These are phyloP conservation scores for Chroicocephalus ridibundus DNA, from an alignment of 2,113 vertebrate genomes.

Conservation along the genomic window DNA sequence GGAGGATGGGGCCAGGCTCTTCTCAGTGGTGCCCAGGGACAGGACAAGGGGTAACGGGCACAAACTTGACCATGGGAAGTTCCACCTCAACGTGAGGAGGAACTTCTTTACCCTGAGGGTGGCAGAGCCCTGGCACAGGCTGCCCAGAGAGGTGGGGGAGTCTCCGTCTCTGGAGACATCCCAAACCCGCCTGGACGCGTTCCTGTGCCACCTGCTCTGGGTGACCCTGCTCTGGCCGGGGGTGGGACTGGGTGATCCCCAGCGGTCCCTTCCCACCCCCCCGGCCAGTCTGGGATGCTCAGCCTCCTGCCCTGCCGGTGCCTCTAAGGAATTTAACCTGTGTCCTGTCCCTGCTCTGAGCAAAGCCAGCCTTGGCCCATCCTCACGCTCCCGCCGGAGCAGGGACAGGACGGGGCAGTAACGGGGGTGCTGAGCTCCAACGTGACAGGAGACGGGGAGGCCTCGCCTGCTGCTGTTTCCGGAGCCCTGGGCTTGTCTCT, in stretches of 20 bases:
- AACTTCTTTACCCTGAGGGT: neutral
- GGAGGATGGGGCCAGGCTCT: neutral
- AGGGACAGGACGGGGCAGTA: neutral
- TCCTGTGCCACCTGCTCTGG: neutral
- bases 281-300: neutral
- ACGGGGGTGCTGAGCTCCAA: neutral
- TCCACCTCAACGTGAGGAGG: neutral
- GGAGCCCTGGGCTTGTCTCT: accelerated
- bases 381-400: accelerated
- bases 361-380: accelerated
- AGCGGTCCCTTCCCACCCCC: neutral
- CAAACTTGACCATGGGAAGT: neutral
- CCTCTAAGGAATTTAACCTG: neutral
- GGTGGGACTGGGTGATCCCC: neutral
- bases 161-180: too few species aligned
- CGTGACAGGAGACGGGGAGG: accelerated
- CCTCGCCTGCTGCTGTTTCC: neutral
- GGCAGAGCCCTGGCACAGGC: neutral
- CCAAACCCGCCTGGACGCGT: too few species aligned
- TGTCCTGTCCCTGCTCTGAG: neutral
- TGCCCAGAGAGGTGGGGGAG: too few species aligned
- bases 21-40: neutral
- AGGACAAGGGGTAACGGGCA: neutral
- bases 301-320: neutral
- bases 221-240: neutral